phyloP scores from a whole-genome alignment of 2,888 invertebrate species.

The Osedax frankpressi region DNA sequence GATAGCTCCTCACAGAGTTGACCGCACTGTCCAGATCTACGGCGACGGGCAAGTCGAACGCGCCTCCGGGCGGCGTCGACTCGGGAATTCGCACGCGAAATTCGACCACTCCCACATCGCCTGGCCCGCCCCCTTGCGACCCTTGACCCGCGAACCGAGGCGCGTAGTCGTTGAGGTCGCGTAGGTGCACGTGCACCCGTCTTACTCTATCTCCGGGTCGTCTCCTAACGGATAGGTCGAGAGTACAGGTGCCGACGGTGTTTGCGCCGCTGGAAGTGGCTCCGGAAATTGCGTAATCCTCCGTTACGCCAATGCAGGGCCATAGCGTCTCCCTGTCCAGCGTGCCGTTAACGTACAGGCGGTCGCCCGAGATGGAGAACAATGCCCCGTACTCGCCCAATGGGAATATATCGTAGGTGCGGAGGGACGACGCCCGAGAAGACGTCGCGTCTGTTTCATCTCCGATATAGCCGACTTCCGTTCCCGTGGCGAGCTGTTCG shows the following conservation, averaged over 20 bases:
- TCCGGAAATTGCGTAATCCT: too few relatives aligned
- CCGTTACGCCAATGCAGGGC: background rate
- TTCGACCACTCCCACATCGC: too few relatives aligned
- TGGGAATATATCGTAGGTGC: background rate
- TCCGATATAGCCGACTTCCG: background rate
- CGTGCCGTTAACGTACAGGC: background rate
- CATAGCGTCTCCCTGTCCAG: background rate
- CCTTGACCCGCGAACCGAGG: background rate
- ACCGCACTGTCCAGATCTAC: background rate
- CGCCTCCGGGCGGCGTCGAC: background rate
- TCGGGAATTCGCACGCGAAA: background rate
- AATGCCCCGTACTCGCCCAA: background rate
- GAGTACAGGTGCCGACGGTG: too few relatives aligned
- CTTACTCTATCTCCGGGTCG: background rate
- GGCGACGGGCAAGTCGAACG: background rate
- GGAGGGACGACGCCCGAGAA: background rate
- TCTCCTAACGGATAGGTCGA: background rate
- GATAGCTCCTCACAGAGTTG: too few relatives aligned
- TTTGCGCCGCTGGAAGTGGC: too few relatives aligned
- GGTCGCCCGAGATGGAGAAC: background rate
- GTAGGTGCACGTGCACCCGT: background rate
- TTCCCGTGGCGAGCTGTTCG: background rate
- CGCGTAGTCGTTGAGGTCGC: background rate
- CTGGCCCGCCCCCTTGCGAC: too few relatives aligned
- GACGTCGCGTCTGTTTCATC: background rate